These are phyloP conservation scores for Yponomeuta cagnagella DNA, from an alignment of 2,888 invertebrate genomes.

Conservation along the genomic window DNA sequence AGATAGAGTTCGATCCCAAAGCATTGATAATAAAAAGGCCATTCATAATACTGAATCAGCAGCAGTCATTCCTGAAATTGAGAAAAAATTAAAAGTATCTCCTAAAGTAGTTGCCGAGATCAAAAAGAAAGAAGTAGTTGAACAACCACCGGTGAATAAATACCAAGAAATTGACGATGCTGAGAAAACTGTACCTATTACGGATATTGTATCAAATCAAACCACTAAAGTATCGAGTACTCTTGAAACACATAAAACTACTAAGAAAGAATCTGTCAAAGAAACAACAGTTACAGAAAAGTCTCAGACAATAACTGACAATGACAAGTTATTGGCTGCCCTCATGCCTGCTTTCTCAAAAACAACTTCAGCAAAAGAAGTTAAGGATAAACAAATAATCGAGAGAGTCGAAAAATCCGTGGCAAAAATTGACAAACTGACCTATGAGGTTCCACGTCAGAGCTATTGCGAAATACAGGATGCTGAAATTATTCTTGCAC, in stretches of 20 bases:
- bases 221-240: neutral
- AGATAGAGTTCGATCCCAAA: constrained; percentile 2
- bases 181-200: neutral
- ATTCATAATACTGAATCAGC: neutral
- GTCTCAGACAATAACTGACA: neutral
- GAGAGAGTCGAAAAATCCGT: neutral
- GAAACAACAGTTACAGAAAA: neutral
- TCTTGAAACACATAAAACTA: neutral
- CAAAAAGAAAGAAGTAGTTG: neutral
- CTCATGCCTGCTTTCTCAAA: neutral
- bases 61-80: neutral
- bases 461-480: neutral
- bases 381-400: neutral
- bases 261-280: neutral
- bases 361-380: neutral
- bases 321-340: neutral
- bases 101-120: neutral
- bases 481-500: neutral
- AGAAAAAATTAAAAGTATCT: neutral
- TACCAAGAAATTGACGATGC: neutral
- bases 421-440: neutral
- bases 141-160: neutral
- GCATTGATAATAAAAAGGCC: neutral
- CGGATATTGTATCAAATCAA: neutral
- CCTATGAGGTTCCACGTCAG: neutral